Evolutionary conservation across 2,888 invertebrate genomes (phyloP).

Genomic region (Eledona agricola): DNA sequence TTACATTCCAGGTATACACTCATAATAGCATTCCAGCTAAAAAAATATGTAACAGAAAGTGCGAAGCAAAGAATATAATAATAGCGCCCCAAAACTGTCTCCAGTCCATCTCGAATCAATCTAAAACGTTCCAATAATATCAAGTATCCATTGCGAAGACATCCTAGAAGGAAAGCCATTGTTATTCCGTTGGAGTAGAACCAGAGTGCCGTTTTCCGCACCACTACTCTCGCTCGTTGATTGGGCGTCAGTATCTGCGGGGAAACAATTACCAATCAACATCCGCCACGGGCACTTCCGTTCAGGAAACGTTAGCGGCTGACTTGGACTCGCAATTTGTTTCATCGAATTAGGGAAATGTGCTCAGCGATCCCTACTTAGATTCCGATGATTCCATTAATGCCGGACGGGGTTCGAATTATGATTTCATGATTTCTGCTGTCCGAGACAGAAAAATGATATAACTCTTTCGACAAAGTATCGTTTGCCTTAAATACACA

Average conservation of each 20-base stretch:
- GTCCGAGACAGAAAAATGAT: neutral
- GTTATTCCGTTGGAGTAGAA: constrained; percentile 59
- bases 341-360: constrained; percentile 59
- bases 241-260: constrained; percentile 58
- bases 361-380: constrained; percentile 51
- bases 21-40: too few species aligned
- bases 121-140: constrained; percentile 25
- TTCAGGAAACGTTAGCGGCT: constrained; percentile 38
- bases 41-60: too few species aligned
- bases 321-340: constrained; percentile 51
- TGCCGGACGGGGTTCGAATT: constrained; percentile 45
- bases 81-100: too few species aligned
- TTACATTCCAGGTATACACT: too few species aligned
- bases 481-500: constrained; percentile 18
- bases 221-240: constrained; percentile 61
- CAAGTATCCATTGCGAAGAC: constrained; percentile 27
- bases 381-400: constrained; percentile 51
- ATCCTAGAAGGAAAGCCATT: constrained; percentile 45
- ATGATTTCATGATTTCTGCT: constrained; percentile 21
- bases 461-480: neutral
- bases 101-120: constrained; percentile 26
- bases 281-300: constrained; percentile 49
- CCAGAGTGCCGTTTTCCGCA: constrained; percentile 61
- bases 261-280: constrained; percentile 60
- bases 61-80: too few species aligned